phyloP scores from a whole-genome alignment of 2,113 vertebrate genomes.

The Perognathus longimembris region DNA sequence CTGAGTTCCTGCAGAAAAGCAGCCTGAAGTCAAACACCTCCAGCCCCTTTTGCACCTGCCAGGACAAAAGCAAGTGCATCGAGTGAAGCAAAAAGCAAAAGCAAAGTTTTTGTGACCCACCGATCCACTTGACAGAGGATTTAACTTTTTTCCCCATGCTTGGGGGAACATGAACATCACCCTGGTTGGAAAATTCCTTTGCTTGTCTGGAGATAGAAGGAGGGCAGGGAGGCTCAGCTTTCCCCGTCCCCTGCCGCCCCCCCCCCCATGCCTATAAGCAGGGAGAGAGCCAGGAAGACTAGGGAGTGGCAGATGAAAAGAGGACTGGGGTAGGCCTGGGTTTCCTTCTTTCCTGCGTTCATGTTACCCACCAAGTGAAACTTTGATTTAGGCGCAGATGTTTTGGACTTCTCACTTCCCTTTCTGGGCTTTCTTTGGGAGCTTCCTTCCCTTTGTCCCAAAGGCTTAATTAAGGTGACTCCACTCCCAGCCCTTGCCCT shows the following conservation, averaged over 20 bases:
- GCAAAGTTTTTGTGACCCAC: neutral
- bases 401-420: neutral
- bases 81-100: neutral
- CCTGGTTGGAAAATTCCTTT: constrained; percentile 44
- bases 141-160: neutral
- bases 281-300: too few relatives aligned
- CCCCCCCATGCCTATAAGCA: too few relatives aligned
- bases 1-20: neutral
- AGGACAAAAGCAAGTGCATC: constrained; percentile 1
- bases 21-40: constrained; percentile 40
- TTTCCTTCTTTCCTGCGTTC: neutral
- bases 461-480: too few relatives aligned
- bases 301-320: neutral
- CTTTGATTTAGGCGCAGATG: too few relatives aligned
- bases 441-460: neutral
- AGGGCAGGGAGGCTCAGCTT: neutral
- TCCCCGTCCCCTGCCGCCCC: too few relatives aligned
- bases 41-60: neutral
- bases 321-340: too few relatives aligned
- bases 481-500: too few relatives aligned
- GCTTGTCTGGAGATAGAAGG: constrained; percentile 7
- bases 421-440: neutral
- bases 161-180: constrained; percentile 31
- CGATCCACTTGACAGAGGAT: constrained; percentile 38
- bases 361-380: neutral